Evolutionary conservation across 2,797 vertebrate genomes (phyloP).

Genomic region (Malacoraja senta): DNA sequence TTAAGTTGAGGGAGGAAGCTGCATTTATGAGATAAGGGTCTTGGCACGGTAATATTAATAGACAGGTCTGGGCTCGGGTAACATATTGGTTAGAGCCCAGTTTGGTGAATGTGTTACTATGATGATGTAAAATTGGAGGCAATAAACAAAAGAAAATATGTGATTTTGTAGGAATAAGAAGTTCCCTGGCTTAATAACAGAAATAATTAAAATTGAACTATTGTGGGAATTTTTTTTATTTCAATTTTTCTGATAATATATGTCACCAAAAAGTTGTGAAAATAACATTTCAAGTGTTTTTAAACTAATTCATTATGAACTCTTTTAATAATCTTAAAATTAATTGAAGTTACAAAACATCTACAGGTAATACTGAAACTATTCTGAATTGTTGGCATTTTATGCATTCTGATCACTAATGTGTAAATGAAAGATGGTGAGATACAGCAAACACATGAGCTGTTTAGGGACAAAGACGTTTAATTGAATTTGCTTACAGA

Average conservation of each 20-base stretch:
- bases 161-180: background rate
- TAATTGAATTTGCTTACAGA: background rate
- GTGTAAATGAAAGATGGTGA: background rate
- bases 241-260: background rate
- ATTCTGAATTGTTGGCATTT: slow-evolving; percentile 21
- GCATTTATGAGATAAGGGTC: slow-evolving; percentile 26
- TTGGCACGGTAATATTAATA: background rate
- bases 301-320: background rate
- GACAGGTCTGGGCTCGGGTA: background rate
- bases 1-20: slow-evolving; percentile 18
- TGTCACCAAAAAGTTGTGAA: background rate
- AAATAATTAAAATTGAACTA: background rate
- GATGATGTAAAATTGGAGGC: background rate
- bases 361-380: background rate
- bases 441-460: background rate
- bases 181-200: background rate
- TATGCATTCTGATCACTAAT: background rate
- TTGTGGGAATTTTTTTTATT: background rate
- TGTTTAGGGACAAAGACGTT: background rate
- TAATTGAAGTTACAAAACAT: background rate
- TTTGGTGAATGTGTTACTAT: background rate
- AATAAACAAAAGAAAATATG: background rate
- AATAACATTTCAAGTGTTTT: background rate
- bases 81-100: background rate
- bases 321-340: background rate